A percentile compares a stretch with the other conserved stretches of the same genome.
These are phyloP conservation scores for Pedionomus torquatus DNA, from an alignment of 2,113 vertebrate genomes.

Conservation along the genomic window DNA sequence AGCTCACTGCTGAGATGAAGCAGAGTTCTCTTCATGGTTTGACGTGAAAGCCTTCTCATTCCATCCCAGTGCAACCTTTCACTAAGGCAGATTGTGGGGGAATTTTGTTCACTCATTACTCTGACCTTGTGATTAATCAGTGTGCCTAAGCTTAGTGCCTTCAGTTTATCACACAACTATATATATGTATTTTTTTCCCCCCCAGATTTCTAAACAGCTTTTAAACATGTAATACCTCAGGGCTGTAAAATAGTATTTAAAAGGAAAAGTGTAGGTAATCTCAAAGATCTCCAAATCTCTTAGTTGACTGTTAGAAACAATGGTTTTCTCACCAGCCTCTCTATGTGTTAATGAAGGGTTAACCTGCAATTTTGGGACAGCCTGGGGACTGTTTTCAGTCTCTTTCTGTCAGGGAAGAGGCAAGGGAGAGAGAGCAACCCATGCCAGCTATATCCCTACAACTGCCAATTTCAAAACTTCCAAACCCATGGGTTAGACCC, in stretches of 20 bases:
- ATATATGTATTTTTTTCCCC: no score
- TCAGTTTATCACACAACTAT: neutral
- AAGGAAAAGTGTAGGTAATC: neutral
- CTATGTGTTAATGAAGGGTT: neutral
- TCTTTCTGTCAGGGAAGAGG: neutral
- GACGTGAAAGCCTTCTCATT: conserved; percentile 7
- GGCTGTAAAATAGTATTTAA: neutral
- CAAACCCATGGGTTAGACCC: neutral
- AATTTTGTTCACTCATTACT: neutral
- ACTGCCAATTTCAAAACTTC: neutral
- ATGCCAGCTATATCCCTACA: neutral
- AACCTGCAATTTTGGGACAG: neutral
- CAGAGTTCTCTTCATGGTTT: neutral
- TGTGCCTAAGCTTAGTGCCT: neutral
- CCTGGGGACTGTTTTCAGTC: neutral
- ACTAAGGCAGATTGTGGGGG: neutral
- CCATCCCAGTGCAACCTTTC: neutral
- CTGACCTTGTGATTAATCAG: neutral
- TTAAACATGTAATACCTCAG: neutral
- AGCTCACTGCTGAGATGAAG: neutral
- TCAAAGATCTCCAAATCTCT: neutral
- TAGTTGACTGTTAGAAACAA: neutral
- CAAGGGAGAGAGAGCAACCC: neutral
- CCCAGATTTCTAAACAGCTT: neutral
- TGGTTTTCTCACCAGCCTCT: neutral